phyloP scores from a whole-genome alignment of 2,888 invertebrate genomes.

The Siphlonurus alternatus region DNA sequence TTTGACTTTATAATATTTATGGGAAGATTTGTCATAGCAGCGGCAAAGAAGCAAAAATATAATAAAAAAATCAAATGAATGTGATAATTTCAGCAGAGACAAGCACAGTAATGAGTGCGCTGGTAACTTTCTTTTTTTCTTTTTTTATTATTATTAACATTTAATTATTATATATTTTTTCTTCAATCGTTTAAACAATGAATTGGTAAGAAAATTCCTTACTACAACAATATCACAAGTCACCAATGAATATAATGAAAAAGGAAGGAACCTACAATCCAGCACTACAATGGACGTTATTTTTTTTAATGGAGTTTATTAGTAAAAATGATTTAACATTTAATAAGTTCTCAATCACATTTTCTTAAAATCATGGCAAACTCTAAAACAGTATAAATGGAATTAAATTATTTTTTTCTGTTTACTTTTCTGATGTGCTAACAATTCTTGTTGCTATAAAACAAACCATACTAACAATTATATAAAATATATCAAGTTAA shows the following conservation, averaged over 20 bases:
- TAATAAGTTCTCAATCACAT: too few relatives aligned
- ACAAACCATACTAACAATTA: too few relatives aligned
- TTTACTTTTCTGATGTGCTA: too few relatives aligned
- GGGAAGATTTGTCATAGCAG: not conserved
- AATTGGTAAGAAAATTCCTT: not conserved
- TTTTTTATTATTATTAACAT: not conserved
- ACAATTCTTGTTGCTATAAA: too few relatives aligned
- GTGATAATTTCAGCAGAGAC: not conserved
- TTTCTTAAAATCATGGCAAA: too few relatives aligned
- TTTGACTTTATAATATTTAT: not conserved
- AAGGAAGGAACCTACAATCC: not conserved
- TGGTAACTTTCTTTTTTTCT: not conserved
- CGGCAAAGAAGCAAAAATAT: not conserved
- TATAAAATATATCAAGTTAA: too few relatives aligned
- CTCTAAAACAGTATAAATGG: too few relatives aligned
- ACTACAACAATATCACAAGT: slow-evolving; percentile 13
- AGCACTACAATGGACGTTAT: not conserved
- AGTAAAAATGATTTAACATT: too few relatives aligned
- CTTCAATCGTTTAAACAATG: not conserved
- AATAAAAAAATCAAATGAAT: not conserved
- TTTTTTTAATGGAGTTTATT: too few relatives aligned
- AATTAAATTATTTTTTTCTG: too few relatives aligned
- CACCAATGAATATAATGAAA: slow-evolving; percentile 12
- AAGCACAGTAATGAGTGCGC: not conserved
- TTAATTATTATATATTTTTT: not conserved